Percentiles rank a stretch among this genome's conserved stretches.
These are phyloP conservation scores for Meghimatium bilineatum DNA, from an alignment of 2,888 invertebrate species.

Conservation along the genomic window DNA sequence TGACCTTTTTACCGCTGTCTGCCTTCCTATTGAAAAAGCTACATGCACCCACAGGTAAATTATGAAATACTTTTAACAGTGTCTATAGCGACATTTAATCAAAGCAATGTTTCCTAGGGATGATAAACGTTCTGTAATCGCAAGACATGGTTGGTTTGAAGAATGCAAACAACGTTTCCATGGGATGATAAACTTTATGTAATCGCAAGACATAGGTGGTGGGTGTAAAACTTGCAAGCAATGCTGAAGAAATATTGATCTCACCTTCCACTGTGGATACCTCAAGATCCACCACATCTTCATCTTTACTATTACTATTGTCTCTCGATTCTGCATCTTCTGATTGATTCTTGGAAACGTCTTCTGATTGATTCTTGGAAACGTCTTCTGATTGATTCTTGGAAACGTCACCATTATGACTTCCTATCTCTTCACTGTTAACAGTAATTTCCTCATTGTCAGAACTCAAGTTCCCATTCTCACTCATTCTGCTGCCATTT, in stretches of 20 bases:
- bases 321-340: not conserved
- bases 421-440: not conserved
- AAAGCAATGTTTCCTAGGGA: no score
- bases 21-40: no score
- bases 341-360: no score
- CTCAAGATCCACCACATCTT: not conserved
- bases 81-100: no score
- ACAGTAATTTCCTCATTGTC: not conserved
- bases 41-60: no score
- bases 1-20: no score
- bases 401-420: not conserved
- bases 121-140: slow-evolving; percentile 14
- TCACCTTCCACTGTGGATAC: not conserved
- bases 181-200: slow-evolving; percentile 13
- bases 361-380: not conserved
- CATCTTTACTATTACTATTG: not conserved
- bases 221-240: not conserved
- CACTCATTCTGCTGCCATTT: not conserved
- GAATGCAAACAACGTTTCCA: not conserved
- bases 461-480: not conserved
- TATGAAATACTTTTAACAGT: no score
- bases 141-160: not conserved
- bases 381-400: not conserved
- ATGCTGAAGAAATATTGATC: not conserved
- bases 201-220: not conserved